Evolutionary conservation across 30 jellyfish, hydroid and myxozoan genomes (phyloP).

Genomic region (Euphysa ruthae): DNA sequence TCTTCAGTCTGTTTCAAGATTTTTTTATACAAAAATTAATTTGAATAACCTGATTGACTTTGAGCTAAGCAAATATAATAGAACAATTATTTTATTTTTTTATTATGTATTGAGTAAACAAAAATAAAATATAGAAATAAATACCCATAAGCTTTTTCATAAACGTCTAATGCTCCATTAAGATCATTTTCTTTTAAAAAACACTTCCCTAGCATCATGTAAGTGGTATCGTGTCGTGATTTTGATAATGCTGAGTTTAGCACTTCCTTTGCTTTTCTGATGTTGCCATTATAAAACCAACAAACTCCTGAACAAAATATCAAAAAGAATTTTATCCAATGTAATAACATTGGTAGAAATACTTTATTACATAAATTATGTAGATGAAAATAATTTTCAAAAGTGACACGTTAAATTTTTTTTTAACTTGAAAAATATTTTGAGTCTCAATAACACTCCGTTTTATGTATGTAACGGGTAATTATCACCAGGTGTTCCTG

Average conservation of each 20-base stretch:
- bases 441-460: too few relatives aligned
- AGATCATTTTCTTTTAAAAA: constrained; percentile 53
- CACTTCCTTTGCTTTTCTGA: constrained; percentile 64
- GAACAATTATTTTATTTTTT: background rate
- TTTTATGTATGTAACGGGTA: too few relatives aligned
- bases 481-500: too few relatives aligned
- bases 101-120: background rate
- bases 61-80: background rate
- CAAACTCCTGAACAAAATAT: constrained; percentile 74
- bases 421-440: too few relatives aligned
- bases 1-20: too few relatives aligned
- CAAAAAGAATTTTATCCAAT: too few relatives aligned
- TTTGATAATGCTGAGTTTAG: constrained; percentile 54
- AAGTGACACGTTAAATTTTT: too few relatives aligned
- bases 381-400: too few relatives aligned
- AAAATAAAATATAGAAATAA: background rate
- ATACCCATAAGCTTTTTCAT: constrained; percentile 81
- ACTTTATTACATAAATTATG: too few relatives aligned
- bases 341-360: too few relatives aligned
- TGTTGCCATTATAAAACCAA: constrained; percentile 51
- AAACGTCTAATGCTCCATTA: constrained; percentile 74
- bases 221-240: constrained; percentile 83
- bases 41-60: too few relatives aligned
- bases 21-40: too few relatives aligned
- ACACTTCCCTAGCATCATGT: constrained; percentile 84